A percentile compares a stretch with the other conserved stretches of the same genome.
phyloP scores from a whole-genome alignment of 2,888 invertebrate genomes.

The Julus scandinavius region DNA sequence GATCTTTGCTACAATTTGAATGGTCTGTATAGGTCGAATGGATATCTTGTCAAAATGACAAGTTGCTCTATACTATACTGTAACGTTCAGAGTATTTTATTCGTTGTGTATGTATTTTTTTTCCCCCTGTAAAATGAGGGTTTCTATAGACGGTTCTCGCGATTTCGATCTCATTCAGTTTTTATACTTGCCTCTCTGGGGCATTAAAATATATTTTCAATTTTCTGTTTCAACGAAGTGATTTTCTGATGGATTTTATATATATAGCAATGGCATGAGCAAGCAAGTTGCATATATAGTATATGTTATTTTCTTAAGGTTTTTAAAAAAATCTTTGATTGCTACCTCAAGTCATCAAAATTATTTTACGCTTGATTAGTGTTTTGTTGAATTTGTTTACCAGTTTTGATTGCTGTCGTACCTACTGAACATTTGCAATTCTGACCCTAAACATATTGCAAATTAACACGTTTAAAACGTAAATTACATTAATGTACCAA shows the following conservation, averaged over 20 bases:
- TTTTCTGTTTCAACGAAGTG: neutral
- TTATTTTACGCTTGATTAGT: neutral
- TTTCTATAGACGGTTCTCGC: neutral
- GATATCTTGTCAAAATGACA: slow-evolving; percentile 3
- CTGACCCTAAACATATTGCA: too few relatives aligned
- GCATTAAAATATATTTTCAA: neutral
- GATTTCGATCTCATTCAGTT: slow-evolving; percentile 3
- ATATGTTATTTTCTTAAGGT: neutral
- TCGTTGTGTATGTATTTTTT: neutral
- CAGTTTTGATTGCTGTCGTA: too few relatives aligned
- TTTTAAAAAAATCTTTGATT: neutral
- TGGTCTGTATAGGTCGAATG: neutral
- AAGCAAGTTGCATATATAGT: neutral
- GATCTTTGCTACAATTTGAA: neutral
- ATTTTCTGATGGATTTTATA: neutral
- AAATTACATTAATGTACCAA: too few relatives aligned
- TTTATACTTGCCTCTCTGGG: neutral
- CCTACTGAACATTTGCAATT: too few relatives aligned
- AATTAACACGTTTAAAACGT: too few relatives aligned
- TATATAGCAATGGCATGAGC: neutral
- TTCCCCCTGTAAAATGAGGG: neutral
- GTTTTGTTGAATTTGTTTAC: neutral
- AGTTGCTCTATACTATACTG: neutral
- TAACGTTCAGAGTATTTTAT: neutral
- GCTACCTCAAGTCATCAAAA: neutral